Evolutionary conservation across 2,113 vertebrate genomes (phyloP).

Genomic region (Columba livia): DNA sequence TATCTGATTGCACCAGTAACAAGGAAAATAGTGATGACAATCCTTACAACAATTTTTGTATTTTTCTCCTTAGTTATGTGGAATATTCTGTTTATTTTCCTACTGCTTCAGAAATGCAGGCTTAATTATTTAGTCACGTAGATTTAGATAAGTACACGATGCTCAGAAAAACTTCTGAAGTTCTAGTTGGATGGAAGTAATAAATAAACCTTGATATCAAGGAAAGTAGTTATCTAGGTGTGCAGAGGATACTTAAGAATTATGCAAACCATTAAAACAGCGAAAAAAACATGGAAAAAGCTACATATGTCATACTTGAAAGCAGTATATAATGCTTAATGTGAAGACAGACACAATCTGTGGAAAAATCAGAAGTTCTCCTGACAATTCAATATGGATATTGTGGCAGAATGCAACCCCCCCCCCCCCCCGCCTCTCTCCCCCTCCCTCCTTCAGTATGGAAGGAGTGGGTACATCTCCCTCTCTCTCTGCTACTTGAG

Average conservation of each 20-base stretch:
- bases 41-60: accelerated
- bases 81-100: not conserved
- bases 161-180: not conserved
- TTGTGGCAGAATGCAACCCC: too few relatives aligned
- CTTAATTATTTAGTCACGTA: not conserved
- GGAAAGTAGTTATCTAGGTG: not conserved
- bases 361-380: accelerated
- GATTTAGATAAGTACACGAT: not conserved
- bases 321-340: not conserved
- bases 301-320: not conserved
- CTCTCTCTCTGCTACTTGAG: too few relatives aligned
- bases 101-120: not conserved
- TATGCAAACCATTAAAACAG: not conserved
- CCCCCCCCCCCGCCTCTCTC: too few relatives aligned
- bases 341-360: not conserved
- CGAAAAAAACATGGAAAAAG: not conserved
- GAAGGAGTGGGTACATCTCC: too few relatives aligned
- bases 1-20: not conserved
- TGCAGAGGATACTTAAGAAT: not conserved
- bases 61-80: not conserved
- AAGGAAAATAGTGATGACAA: not conserved
- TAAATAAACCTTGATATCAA: not conserved
- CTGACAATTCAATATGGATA: not conserved
- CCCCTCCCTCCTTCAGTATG: too few relatives aligned
- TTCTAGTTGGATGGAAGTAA: not conserved